These are phyloP conservation scores for Stercorarius parasiticus DNA, from an alignment of 2,113 vertebrate species.

Conservation along the genomic window DNA sequence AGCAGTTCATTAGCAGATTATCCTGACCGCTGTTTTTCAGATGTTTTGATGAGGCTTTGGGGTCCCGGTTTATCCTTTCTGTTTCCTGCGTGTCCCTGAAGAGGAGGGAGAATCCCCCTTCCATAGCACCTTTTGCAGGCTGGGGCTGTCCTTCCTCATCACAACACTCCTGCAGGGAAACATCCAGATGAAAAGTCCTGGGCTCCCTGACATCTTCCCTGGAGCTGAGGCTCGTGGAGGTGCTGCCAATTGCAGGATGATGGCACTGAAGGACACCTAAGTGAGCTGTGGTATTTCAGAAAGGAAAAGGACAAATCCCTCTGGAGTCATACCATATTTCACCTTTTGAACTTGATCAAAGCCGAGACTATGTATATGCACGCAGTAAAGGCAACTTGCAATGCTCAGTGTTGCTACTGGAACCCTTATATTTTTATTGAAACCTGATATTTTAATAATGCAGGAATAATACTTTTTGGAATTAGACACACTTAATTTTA, in stretches of 20 bases:
- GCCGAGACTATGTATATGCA: neutral
- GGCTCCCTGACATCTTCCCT: neutral
- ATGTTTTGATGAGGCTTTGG: neutral
- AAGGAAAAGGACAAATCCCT: neutral
- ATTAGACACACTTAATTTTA: neutral
- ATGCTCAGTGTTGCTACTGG: neutral
- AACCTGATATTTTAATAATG: neutral
- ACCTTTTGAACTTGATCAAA: neutral
- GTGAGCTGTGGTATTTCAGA: neutral
- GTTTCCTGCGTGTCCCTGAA: neutral
- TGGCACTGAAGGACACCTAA: neutral
- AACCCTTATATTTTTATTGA: neutral
- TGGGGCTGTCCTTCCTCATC: neutral
- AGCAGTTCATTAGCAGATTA: neutral
- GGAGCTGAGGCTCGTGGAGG: neutral
- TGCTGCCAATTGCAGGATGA: neutral
- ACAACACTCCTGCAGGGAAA: rapidly evolving
- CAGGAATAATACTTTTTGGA: neutral
- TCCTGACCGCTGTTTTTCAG: neutral
- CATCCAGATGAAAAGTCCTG: neutral
- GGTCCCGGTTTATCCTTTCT: neutral
- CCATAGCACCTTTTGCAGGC: rapidly evolving
- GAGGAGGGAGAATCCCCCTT: neutral
- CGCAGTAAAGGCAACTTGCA: neutral
- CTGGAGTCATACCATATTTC: neutral